Evolutionary conservation across 2,113 vertebrate genomes (phyloP).

Genomic region (Oncorhynchus gorbuscha): DNA sequence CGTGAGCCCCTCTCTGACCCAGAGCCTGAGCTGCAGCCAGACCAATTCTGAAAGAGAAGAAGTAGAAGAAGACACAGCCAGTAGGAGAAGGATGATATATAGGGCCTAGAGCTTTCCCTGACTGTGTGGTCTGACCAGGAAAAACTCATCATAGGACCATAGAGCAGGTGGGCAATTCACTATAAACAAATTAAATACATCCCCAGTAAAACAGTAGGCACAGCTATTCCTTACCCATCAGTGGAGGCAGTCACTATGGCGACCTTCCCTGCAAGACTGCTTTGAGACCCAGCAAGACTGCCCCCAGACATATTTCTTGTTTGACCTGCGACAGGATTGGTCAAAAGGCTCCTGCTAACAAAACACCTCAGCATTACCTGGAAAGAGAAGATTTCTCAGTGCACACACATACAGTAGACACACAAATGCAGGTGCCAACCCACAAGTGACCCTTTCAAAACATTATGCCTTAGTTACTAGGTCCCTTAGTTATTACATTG

Average conservation of each 20-base stretch:
- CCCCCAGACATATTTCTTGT: constrained; percentile 70
- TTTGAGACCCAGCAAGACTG: constrained; percentile 68
- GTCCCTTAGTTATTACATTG: no score
- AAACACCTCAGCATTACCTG: constrained; percentile 68
- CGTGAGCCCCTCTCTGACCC: constrained; percentile 80
- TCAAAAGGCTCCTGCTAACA: constrained; percentile 47
- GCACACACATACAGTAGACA: no score
- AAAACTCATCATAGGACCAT: neutral
- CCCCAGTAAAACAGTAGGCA: no score
- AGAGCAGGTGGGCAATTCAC: no score
- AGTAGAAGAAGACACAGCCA: neutral
- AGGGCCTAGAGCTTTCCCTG: no score
- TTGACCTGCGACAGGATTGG: constrained; percentile 42
- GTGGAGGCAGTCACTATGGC: constrained; percentile 79
- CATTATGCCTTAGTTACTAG: no score
- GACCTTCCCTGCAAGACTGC: constrained; percentile 72
- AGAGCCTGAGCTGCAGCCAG: constrained; percentile 80
- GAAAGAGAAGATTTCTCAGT: neutral
- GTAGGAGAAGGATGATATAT: no score
- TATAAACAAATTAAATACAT: no score
- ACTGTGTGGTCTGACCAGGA: no score
- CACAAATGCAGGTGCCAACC: no score
- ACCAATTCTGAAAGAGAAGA: constrained; percentile 75
- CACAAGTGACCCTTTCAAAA: no score
- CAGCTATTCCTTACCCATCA: constrained; percentile 69